Conservation (phyloP, 2,888 invertebrate species). For the Dioctria linearis region DNA sequence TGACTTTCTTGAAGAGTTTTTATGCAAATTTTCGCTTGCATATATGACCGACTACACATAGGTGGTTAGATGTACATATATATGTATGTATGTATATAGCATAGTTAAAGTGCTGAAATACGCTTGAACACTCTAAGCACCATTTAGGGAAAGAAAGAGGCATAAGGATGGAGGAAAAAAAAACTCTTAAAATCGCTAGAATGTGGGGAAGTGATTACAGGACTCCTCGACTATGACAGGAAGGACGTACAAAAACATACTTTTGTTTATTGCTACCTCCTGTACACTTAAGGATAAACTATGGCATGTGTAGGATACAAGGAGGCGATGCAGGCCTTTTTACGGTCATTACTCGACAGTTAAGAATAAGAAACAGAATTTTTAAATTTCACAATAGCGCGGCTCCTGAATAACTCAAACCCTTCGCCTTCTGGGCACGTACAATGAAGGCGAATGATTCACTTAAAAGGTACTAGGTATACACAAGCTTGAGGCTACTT, state of each 20-base stretch:
- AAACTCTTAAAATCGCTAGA: neutral
- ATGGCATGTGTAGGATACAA: too few species aligned
- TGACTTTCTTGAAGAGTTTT: slow-evolving; percentile 44
- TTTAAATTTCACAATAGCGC: slow-evolving; percentile 21
- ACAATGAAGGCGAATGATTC: slow-evolving; percentile 27
- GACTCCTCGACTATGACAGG: neutral
- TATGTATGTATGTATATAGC: too few species aligned
- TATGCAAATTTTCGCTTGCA: slow-evolving; percentile 35
- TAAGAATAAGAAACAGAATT: neutral
- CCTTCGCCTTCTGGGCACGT: neutral
- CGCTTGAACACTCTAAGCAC: slow-evolving; percentile 28
- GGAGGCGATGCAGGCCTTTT: slow-evolving; percentile 11
- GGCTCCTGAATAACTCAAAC: neutral
- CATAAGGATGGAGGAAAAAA: slow-evolving; percentile 20
- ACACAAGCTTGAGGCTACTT: slow-evolving; percentile 26
- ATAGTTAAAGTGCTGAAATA: slow-evolving; percentile 1
- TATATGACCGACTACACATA: neutral
- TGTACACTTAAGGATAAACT: neutral
- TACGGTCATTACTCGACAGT: slow-evolving; percentile 5
- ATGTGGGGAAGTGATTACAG: neutral
- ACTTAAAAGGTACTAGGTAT: slow-evolving; percentile 35
- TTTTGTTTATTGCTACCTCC: slow-evolving; percentile 40
- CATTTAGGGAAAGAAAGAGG: slow-evolving; percentile 20
- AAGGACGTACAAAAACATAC: slow-evolving; percentile 27
- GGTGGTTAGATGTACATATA: too few species aligned